Conservation (phyloP, 2,113 vertebrate genomes). For the Channa argus region DNA sequence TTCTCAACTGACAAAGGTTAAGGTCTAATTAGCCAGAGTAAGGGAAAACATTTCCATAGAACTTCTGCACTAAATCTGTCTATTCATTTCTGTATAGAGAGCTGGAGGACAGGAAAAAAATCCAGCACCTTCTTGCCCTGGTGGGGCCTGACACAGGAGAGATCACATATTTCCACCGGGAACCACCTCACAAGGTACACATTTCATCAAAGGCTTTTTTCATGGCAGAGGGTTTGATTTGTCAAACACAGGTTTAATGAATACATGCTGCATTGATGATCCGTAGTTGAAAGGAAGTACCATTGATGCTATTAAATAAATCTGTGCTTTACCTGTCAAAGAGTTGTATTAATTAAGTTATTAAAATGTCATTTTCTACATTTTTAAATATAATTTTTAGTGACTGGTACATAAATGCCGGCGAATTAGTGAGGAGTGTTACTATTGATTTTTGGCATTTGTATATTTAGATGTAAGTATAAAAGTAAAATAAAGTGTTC, state of each 20-base stretch:
- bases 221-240: neutral
- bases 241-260: neutral
- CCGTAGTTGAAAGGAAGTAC: neutral
- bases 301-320: neutral
- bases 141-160: slow-evolving; percentile 89
- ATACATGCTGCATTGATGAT: neutral
- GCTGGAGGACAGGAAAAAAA: slow-evolving; percentile 93
- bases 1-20: neutral
- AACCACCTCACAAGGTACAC: slow-evolving; percentile 91
- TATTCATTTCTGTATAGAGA: slow-evolving; percentile 83
- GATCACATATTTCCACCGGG: slow-evolving; percentile 93
- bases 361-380: neutral
- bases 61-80: neutral
- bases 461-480: too few species aligned
- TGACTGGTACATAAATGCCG: too few species aligned
- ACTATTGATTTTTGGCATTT: too few species aligned
- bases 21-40: neutral
- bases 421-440: too few species aligned
- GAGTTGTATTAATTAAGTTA: neutral
- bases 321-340: neutral
- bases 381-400: too few species aligned
- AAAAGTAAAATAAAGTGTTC: too few species aligned
- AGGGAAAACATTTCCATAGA: neutral
- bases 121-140: slow-evolving; percentile 91
- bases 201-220: neutral